Conservation (phyloP, 2,797 vertebrate species). For the Eurystomus glaucurus region DNA sequence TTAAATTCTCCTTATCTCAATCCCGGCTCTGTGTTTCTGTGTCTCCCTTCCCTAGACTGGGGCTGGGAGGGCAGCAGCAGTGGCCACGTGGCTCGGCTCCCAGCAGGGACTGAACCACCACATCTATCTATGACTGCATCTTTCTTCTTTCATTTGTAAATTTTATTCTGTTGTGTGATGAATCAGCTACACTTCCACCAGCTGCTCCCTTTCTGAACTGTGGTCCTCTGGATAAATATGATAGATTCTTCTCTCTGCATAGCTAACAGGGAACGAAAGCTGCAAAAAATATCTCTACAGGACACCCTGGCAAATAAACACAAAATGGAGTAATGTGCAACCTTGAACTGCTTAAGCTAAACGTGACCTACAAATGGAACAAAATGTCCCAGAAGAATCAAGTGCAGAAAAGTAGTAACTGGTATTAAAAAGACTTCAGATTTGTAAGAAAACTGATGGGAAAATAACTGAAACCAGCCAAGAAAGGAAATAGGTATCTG, state of each 20-base stretch:
- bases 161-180: not conserved
- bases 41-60: no score
- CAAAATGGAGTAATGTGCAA: not conserved
- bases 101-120: no score
- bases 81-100: no score
- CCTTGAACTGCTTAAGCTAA: not conserved
- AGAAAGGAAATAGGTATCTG: not conserved
- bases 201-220: not conserved
- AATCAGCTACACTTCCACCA: not conserved
- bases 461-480: not conserved
- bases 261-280: not conserved
- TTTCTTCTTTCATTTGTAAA: not conserved
- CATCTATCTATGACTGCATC: not conserved
- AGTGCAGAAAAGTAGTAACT: not conserved
- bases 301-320: not conserved
- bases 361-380: not conserved
- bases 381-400: not conserved
- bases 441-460: fast-evolving
- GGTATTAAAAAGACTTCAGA: not conserved
- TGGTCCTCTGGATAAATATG: not conserved
- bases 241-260: not conserved
- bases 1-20: no score
- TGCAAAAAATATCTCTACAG: not conserved
- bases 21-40: no score
- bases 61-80: no score